Conservation (phyloP, 2,888 invertebrate species). For the Tetramorium bicarinatum region DNA sequence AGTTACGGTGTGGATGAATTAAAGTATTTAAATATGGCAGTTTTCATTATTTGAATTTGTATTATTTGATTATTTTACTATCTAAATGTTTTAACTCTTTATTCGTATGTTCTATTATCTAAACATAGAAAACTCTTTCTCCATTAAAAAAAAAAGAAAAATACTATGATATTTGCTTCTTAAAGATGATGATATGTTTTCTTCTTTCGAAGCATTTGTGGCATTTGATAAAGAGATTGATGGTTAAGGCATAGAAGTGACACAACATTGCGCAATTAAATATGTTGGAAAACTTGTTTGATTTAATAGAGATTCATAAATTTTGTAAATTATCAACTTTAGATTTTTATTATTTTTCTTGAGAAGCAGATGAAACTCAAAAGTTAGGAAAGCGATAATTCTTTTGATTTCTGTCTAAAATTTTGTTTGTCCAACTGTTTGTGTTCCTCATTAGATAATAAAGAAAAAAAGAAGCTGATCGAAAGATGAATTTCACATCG, state of each 20-base stretch:
- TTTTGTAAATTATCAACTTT: background rate
- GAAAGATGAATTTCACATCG: constrained; percentile 1
- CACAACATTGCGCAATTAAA: background rate
- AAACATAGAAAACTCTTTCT: background rate
- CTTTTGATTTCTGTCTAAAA: background rate
- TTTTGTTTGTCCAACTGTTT: background rate
- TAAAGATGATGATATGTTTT: background rate
- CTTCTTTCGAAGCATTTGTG: background rate
- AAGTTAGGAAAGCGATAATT: background rate
- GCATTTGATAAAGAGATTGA: background rate
- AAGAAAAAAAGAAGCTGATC: background rate
- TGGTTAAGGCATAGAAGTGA: background rate
- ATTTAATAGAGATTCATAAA: background rate
- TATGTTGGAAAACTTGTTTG: background rate
- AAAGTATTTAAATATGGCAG: background rate
- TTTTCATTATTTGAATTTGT: background rate
- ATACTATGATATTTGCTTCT: background rate
- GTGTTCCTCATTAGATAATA: background rate
- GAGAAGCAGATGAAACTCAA: background rate
- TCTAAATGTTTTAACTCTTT: background rate
- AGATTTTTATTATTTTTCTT: background rate
- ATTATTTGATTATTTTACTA: background rate
- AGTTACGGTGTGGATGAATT: background rate
- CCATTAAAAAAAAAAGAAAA: background rate
- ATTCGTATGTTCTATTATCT: background rate